phyloP scores from a whole-genome alignment of 2,113 vertebrate species.

The Ammodytes marinus region DNA sequence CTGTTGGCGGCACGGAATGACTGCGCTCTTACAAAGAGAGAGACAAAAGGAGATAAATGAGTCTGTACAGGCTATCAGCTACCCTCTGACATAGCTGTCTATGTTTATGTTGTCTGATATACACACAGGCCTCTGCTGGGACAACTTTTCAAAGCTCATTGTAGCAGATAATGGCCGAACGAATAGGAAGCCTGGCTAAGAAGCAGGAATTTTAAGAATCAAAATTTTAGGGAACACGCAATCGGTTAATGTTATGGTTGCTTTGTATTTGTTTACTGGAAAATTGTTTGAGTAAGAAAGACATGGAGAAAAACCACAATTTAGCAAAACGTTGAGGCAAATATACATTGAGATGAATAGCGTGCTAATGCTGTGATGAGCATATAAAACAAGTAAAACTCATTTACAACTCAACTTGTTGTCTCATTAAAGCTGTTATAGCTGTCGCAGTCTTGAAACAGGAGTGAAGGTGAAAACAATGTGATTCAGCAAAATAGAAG shows the following conservation, averaged over 20 bases:
- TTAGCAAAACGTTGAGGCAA: conserved; percentile 7
- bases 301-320: conserved; percentile 16
- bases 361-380: conserved; percentile 19
- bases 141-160: conserved; percentile 52
- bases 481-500: conserved; percentile 39
- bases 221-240: conserved; percentile 18
- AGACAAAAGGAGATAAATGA: conserved; percentile 75
- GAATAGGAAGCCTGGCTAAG: conserved; percentile 24
- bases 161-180: conserved; percentile 42
- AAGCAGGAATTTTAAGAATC: conserved; percentile 38
- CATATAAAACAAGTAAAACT: conserved; percentile 23
- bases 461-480: conserved; percentile 19
- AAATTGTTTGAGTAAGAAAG: not conserved
- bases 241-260: conserved; percentile 26
- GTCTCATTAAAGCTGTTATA: conserved; percentile 32
- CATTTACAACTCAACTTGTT: conserved; percentile 39
- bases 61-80: conserved; percentile 65
- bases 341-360: conserved; percentile 25
- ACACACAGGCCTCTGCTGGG: conserved; percentile 50
- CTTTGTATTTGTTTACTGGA: conserved; percentile 21
- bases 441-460: conserved; percentile 6
- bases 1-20: conserved; percentile 42
- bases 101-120: conserved; percentile 70
- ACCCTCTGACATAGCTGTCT: conserved; percentile 76
- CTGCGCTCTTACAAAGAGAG: conserved; percentile 52